Base-by-base conservation (phyloP, 2,113 vertebrate species). In the Myotis brandtii region DNA sequence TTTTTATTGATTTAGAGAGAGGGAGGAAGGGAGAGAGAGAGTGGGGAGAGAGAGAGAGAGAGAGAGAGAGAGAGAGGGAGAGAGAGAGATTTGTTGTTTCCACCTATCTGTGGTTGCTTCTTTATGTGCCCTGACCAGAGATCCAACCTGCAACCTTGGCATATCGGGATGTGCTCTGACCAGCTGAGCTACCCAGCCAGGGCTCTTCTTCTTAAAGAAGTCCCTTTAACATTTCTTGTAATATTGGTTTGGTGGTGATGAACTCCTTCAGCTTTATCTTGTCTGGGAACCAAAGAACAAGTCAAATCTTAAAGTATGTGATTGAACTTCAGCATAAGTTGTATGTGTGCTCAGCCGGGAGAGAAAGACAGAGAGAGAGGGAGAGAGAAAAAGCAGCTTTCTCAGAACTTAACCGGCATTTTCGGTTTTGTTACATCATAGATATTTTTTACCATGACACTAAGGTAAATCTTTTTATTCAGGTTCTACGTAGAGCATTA, bases 261-360 rank as follows among this genome's bases (percentile, higher is more conserved):
- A 59, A 81, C 21, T 59, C 77, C 32, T 81, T 40, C 34, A 40
- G 23, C 54, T 81, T 59, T 59, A 25, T 54, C 37, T 81, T 59
- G 13, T 59, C 79, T 80, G 23, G 21, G 16, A 59, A 81, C 46
- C 77, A 79, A 40, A 72, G 62, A 91, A 70, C 13, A 82, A 40
- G 76, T 66, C 43, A 56, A 56, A 56, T 56, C 54, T 80, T 94
- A 25, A 94, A 70, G 6, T 88, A 72, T 50, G 25, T 97, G 46
- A 79, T 18, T 40, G 48, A 94, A 82, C 56, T 40, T 70, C 25
- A 25, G 30, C 50, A 1, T 72, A 79, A 48, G 34, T 64, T 59
- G 23, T 70, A 25, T 64, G 87, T 50, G 32, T 50, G 48, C 25
- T 23, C 70, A 21, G 56, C 9, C 48, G 79, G 54, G 59, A 66